phyloP scores from a whole-genome alignment of 2,888 invertebrate species.

The Melipona bicolor region DNA sequence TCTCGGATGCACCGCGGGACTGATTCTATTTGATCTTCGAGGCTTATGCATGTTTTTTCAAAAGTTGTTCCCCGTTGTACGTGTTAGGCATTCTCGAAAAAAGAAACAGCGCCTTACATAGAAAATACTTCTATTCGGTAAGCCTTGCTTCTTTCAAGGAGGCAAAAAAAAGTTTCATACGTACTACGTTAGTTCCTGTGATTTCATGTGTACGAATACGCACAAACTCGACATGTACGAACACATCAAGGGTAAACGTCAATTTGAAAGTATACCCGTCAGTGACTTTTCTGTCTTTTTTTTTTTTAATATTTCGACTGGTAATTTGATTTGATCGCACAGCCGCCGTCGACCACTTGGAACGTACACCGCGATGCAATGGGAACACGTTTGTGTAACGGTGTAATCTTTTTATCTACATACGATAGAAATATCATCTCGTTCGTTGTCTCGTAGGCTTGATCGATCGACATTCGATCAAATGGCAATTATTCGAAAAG shows the following conservation, averaged over 20 bases:
- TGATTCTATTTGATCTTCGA: not conserved
- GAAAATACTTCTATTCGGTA: constrained; percentile 8
- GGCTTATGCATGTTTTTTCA: constrained; percentile 6
- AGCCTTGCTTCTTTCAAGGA: constrained; percentile 7
- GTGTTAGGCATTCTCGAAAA: not conserved
- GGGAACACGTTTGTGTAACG: not conserved
- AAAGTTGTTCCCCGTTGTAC: not conserved
- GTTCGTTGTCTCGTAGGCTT: not conserved
- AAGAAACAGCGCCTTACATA: not conserved
- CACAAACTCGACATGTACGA: no score
- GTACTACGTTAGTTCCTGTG: not conserved
- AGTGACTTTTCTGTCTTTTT: not conserved
- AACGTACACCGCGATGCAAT: not conserved
- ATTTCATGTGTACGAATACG: not conserved
- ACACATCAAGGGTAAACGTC: not conserved
- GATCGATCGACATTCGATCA: not conserved
- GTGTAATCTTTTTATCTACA: constrained; percentile 4
- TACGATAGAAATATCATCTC: not conserved
- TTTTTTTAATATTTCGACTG: not conserved
- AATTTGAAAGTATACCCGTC: not conserved
- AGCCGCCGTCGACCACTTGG: not conserved
- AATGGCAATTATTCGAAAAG: not conserved
- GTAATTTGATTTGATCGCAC: not conserved
- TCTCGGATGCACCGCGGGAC: not conserved
- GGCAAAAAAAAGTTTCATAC: not conserved